phyloP scores from a whole-genome alignment of 2,113 vertebrate species.

The Ophiodon elongatus region DNA sequence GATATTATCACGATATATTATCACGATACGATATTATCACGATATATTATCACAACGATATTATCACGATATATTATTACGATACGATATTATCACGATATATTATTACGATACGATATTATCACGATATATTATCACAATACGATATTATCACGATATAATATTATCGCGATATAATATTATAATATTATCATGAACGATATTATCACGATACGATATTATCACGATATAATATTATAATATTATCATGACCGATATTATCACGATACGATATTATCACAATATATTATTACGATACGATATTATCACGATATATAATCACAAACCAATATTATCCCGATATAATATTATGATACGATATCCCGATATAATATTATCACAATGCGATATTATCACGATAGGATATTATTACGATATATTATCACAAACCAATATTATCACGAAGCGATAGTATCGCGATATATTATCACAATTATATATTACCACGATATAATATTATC shows the following conservation, averaged over 20 bases:
- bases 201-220: background rate
- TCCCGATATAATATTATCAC: background rate
- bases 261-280: no score
- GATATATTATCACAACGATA: background rate
- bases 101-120: background rate
- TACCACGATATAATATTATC: background rate
- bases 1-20: background rate
- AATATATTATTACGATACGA: no score
- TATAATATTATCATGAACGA: no score
- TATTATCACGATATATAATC: no score
- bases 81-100: background rate
- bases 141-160: background rate
- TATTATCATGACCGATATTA: no score
- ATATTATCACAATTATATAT: no score
- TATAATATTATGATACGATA: background rate
- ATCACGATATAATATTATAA: background rate
- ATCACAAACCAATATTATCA: no score
- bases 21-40: background rate
- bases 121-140: background rate
- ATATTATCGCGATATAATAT: background rate
- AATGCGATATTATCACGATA: background rate
- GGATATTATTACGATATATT: background rate
- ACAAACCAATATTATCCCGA: no score
- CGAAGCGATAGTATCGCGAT: background rate
- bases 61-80: background rate